Evolutionary conservation across 2,113 vertebrate species (phyloP).

Genomic region (Orthonyx spaldingii): DNA sequence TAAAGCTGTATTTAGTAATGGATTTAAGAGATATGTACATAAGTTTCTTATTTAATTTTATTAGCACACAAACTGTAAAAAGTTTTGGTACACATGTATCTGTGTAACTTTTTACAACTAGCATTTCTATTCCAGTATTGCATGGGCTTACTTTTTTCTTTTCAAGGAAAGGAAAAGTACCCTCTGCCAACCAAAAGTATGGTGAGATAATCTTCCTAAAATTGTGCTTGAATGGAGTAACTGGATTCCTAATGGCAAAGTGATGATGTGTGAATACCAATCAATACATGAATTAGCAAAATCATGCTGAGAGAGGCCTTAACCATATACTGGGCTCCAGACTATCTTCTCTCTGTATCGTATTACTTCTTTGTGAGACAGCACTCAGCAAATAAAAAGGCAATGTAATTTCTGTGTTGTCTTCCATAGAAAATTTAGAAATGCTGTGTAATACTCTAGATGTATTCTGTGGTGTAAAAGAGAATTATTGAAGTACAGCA

Average conservation of each 20-base stretch:
- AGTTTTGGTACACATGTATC: neutral
- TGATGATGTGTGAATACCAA: neutral
- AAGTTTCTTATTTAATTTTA: neutral
- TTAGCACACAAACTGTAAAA: neutral
- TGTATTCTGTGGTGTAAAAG: neutral
- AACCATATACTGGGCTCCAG: neutral
- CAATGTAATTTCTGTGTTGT: neutral
- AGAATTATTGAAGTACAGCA: neutral
- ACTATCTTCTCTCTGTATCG: neutral
- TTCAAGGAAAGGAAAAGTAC: neutral
- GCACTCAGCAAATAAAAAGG: neutral
- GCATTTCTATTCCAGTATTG: neutral
- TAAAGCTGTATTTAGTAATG: neutral
- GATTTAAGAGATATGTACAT: neutral
- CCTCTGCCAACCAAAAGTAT: neutral
- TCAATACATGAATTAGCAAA: neutral
- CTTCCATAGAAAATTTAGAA: neutral
- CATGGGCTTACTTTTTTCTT: neutral
- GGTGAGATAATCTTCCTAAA: neutral
- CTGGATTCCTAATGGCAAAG: neutral
- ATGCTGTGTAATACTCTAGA: neutral
- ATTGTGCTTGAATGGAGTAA: neutral
- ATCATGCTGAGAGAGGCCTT: neutral
- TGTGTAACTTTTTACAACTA: neutral
- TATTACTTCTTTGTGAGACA: neutral